Evolutionary conservation across 1,140 invertebrate genomes (phyloP), one percentile per base, ranked within the genome.

Genomic region (Hyles euphorbiae): DNA sequence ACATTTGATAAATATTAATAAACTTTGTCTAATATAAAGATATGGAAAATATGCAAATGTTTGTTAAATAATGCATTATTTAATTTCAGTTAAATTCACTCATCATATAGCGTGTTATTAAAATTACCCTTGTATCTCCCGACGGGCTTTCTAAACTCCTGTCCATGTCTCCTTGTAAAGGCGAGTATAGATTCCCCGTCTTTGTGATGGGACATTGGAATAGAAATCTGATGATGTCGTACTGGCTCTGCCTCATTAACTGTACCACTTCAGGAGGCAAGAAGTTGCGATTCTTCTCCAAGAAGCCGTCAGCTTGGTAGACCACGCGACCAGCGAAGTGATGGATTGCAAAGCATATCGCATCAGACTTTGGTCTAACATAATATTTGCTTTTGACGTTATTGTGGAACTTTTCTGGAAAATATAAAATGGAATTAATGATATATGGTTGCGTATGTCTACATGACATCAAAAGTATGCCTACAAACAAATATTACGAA

Each of bases 211-310:
- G 94, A 63, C 94, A 95, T 78, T 95, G 94, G 81, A 96, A 96
- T 45, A 96, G 83, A 68, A 94, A 93, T 62, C 94, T 90, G 43
- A 96, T 93, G 62, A 95, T 93, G 59, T 93, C 92, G 67, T 91
- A 93, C 68, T 91, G 92, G 56, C 92, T 96, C 61, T 94, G 92
- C 40, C 95, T 89, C 70, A 96, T 91, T 8, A 96, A 79, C 72
- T 95, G 94, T 49, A 96, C 93, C 0, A 96, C 91, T 87, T 96
- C 95, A 7, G 93, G 92, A 3, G 95, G 94, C 45, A 96, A 85
- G 78, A 96, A 95, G 69, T 96, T 96, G 49, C 95, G 91, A 79
- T 97, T 97, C 78, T 96, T 97, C 68, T 96, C 94, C 10, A 96
- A 81, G 78, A 97, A 96, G 1, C 94, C 94, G 33, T 92, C 90